A percentile compares a stretch with the other conserved stretches of the same genome.
Conservation (phyloP, 2,113 vertebrate species). For the Onychorhynchus coronatus region DNA sequence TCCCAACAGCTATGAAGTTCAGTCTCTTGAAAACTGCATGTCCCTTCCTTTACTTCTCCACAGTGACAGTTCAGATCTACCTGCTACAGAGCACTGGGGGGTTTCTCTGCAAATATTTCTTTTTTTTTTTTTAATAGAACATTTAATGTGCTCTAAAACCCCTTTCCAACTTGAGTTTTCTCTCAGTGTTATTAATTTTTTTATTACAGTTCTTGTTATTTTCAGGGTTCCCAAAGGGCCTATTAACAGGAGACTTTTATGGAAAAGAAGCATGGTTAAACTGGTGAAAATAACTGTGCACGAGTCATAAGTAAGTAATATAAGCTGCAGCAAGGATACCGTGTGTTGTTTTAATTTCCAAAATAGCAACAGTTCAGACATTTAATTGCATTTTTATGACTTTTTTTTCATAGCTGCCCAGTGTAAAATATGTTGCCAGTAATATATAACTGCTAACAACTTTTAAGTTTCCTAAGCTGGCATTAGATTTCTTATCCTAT, state of each 20-base stretch:
- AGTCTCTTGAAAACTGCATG: background rate
- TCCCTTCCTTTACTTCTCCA: background rate
- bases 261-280: constrained; percentile 78
- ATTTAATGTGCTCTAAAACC: constrained; percentile 65
- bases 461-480: constrained; percentile 57
- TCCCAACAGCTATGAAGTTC: background rate
- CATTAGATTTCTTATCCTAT: constrained; percentile 50
- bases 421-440: constrained; percentile 74
- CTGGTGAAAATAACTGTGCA: constrained; percentile 74
- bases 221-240: constrained; percentile 74
- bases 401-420: constrained; percentile 67
- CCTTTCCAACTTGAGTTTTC: constrained; percentile 66
- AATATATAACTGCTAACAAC: constrained; percentile 76
- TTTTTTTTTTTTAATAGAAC: background rate
- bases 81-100: background rate
- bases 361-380: constrained; percentile 79
- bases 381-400: constrained; percentile 77
- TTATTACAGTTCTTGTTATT: constrained; percentile 82
- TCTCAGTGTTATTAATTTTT: constrained; percentile 80
- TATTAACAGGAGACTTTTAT: constrained; percentile 78
- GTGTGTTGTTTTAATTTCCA: constrained; percentile 76
- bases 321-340: constrained; percentile 67
- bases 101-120: background rate
- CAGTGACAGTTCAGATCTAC: background rate
- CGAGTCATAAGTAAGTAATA: constrained; percentile 74